These are phyloP conservation scores for Sicus ferrugineus DNA, from an alignment of 2,888 invertebrate genomes.

Conservation along the genomic window DNA sequence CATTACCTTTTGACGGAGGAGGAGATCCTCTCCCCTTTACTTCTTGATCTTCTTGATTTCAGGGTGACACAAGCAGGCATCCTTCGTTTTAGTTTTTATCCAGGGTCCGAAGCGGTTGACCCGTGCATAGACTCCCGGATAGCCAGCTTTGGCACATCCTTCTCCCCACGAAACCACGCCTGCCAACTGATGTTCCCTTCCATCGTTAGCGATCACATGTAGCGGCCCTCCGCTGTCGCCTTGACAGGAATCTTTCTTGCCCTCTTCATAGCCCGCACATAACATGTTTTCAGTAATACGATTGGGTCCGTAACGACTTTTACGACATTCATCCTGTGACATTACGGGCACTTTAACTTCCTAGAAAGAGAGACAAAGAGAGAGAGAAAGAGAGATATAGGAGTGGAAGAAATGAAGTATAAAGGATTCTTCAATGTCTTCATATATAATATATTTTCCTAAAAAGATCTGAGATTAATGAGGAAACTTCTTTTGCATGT, in stretches of 20 bases:
- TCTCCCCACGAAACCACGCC: conserved; percentile 75
- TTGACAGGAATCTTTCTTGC: conserved; percentile 62
- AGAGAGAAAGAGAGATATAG: neutral
- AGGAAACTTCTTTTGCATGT: too few species aligned
- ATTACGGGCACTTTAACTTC: conserved; percentile 81
- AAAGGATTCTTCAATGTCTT: neutral
- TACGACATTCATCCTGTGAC: conserved; percentile 68
- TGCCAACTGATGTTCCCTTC: conserved; percentile 60
- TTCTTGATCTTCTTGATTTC: conserved; percentile 61
- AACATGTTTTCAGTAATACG: conserved; percentile 63
- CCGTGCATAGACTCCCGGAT: conserved; percentile 82
- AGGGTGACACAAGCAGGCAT: conserved; percentile 73
- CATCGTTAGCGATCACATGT: conserved; percentile 55
- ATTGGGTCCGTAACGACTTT: conserved; percentile 58
- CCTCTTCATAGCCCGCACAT: conserved; percentile 60
- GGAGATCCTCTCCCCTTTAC: conserved; percentile 21
- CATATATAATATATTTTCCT: too few species aligned
- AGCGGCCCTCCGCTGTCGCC: conserved; percentile 63
- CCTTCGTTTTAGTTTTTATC: conserved; percentile 73
- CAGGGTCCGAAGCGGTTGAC: conserved; percentile 79
- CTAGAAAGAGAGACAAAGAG: conserved; percentile 55
- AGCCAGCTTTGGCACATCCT: conserved; percentile 68
- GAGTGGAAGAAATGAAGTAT: neutral
- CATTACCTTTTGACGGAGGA: neutral
- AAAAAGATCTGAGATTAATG: too few species aligned